Conservation (phyloP, 2,888 invertebrate genomes). For the Emesis furor region DNA sequence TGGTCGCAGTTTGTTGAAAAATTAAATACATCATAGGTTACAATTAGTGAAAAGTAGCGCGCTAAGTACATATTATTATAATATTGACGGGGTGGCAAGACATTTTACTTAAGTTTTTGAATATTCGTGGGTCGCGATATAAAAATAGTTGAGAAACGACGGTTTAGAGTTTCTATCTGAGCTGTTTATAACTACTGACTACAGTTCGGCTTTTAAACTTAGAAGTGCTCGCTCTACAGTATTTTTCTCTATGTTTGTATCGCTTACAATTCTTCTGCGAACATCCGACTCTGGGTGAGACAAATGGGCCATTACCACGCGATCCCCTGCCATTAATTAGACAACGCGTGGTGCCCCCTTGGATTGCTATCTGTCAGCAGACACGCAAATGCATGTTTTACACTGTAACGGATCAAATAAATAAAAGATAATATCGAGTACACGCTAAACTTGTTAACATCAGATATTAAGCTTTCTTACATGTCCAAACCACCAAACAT, state of each 20-base stretch:
- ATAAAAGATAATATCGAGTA: slow-evolving; percentile 53
- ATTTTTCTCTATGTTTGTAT: slow-evolving; percentile 68
- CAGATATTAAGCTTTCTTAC: slow-evolving; percentile 23
- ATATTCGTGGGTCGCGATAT: no score
- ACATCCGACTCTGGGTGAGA: slow-evolving; percentile 87
- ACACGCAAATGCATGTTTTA: slow-evolving; percentile 85
- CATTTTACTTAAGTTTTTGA: no score
- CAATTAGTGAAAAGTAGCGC: no score
- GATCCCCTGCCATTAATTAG: slow-evolving; percentile 88
- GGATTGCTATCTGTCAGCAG: slow-evolving; percentile 89
- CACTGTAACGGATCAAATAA: slow-evolving; percentile 68
- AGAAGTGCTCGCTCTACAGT: neutral
- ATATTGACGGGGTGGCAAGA: no score
- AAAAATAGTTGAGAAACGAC: no score
- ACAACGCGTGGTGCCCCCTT: slow-evolving; percentile 83
- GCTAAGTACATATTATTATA: no score
- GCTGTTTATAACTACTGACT: no score
- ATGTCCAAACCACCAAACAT: neutral
- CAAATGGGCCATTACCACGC: slow-evolving; percentile 88
- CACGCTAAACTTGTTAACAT: slow-evolving; percentile 37
- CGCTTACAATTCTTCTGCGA: slow-evolving; percentile 90
- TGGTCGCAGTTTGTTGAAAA: no score
- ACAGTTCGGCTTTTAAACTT: neutral
- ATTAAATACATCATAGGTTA: no score
- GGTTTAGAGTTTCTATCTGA: no score